Evolutionary conservation across 2,888 invertebrate genomes (phyloP), one percentile per base, ranked within the genome.

Genomic region (Nasonovia ribisnigri): DNA sequence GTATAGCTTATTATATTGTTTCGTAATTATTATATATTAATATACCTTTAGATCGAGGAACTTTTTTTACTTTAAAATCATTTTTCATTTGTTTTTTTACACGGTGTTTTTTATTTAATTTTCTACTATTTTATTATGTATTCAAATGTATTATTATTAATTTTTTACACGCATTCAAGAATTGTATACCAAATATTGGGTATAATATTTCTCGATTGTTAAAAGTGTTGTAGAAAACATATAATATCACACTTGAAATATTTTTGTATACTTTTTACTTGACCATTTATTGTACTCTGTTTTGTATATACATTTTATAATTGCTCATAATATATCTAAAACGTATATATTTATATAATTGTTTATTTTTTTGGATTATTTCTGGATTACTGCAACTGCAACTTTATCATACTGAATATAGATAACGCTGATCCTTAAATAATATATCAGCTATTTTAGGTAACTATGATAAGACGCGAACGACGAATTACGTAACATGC

Each of bases 271-370:
- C 43, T 54, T 84, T 84, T 84, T n/a, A 67, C 60, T 36, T 43
- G 36, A 43, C 11, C n/a, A 24, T 89, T 42, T 77, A 77, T 77
- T 91, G n/a, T 91, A n/a, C 43, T 60, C 46, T 57, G 10, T 60
- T 84, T 89, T 93, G 92, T 93, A 93, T 42, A 93, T 93, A 93
- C 77, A 54, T 93, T 93, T 93, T 84, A 77, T 89, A 89, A 77
- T 93, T 93, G 92, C 92, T 93, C 92, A 93, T 93, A 84, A 92
- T 88, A 92, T 51, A 77, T n/a, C 29, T 77, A n/a, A 54, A 84
- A 84, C 54, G n/a, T 77, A 77, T 77, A 84, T 51, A 84, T 48
- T 54, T 77, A 29, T 29, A 84, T 1, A 16, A 77, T 54, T n/a
- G 77, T 77, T 67, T 77, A 8, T 36, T 77, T 77, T 36, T 36